Conservation (phyloP, 1,140 invertebrate species). For the Anoplolepis gracilipes region DNA sequence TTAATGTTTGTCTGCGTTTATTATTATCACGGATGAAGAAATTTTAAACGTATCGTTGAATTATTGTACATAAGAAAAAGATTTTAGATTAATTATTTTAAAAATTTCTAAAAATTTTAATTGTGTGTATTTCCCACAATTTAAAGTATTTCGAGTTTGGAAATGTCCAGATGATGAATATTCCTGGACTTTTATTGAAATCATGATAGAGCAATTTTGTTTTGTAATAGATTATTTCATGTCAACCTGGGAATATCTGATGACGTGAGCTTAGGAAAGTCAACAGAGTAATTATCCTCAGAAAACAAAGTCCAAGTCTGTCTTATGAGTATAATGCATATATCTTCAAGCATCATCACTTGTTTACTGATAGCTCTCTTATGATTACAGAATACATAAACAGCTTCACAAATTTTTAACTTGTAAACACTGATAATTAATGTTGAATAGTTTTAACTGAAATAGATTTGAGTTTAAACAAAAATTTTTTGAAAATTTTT, state of each 20-base stretch:
- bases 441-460: not conserved
- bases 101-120: not conserved
- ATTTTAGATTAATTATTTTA: not conserved
- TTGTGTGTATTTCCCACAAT: not conserved
- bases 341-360: slow-evolving; percentile 2
- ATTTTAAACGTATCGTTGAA: not conserved
- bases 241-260: not conserved
- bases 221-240: not conserved
- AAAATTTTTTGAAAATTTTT: not conserved
- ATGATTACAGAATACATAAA: slow-evolving; percentile 1
- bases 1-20: not conserved
- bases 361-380: slow-evolving; percentile 18
- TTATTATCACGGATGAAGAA: not conserved
- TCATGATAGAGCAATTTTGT: not conserved
- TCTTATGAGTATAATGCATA: not conserved
- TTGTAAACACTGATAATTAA: slow-evolving; percentile 6
- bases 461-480: not conserved
- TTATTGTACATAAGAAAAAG: not conserved
- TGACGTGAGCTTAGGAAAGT: slow-evolving; percentile 30
- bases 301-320: slow-evolving; percentile 6
- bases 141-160: not conserved
- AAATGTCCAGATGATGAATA: not conserved
- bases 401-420: not conserved
- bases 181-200: not conserved
- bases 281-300: slow-evolving; percentile 32